These are phyloP conservation scores for Prosopocoilus inquinatus DNA, from an alignment of 2,888 invertebrate species.

Conservation along the genomic window DNA sequence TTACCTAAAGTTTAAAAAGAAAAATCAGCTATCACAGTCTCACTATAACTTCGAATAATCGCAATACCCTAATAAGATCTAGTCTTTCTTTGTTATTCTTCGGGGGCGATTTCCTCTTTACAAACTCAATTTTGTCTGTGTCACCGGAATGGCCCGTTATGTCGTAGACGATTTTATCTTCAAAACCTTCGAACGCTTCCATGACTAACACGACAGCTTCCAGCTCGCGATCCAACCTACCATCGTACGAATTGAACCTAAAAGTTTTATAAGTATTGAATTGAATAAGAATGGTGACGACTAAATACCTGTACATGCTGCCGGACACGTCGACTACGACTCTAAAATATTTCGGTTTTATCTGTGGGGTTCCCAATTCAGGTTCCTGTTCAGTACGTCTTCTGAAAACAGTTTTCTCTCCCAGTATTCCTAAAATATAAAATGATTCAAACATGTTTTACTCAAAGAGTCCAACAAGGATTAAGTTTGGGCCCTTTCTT, in stretches of 20 bases:
- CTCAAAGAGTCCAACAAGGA: background rate
- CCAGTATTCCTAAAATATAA: conserved; percentile 65
- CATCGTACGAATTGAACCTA: conserved; percentile 93
- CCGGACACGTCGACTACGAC: conserved; percentile 93
- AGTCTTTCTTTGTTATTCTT: conserved; percentile 85
- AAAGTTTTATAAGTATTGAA: conserved; percentile 7
- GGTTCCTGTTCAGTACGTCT: conserved; percentile 82
- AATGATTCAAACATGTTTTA: background rate
- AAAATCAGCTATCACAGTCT: background rate
- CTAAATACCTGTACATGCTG: conserved; percentile 91
- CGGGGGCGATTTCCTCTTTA: conserved; percentile 70
- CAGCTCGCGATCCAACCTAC: conserved; percentile 85
- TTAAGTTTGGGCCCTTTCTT: background rate
- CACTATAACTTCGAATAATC: conserved; percentile 10
- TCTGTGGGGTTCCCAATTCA: conserved; percentile 81
- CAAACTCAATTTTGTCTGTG: conserved; percentile 69
- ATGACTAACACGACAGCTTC: conserved; percentile 87
- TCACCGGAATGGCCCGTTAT: conserved; percentile 95
- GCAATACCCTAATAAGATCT: conserved; percentile 69
- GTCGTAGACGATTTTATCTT: conserved; percentile 87
- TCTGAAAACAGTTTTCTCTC: conserved; percentile 89
- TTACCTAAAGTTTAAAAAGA: conserved; percentile 60
- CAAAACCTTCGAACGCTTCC: conserved; percentile 88
- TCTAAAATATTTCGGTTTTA: conserved; percentile 83
- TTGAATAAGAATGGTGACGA: background rate